Conservation (phyloP, 2,888 invertebrate species). For the Lepidocyrtoides sp. region DNA sequence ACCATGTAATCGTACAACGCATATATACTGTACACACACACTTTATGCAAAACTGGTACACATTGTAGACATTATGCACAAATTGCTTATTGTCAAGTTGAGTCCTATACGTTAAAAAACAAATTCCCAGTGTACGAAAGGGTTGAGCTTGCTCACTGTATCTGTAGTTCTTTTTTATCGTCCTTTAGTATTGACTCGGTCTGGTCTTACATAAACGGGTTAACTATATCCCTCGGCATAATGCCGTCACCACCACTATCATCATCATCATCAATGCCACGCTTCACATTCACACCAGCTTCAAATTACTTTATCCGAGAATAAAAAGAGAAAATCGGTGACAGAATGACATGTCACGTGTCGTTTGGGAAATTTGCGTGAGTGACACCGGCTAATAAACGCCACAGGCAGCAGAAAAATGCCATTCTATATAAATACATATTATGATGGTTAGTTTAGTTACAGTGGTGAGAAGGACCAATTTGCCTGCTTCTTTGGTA, state of each 20-base stretch:
- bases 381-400: constrained; percentile 84
- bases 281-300: constrained; percentile 40
- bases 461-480: constrained; percentile 47
- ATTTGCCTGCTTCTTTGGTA: constrained; percentile 12
- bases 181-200: neutral
- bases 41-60: constrained; percentile 14
- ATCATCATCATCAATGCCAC: constrained; percentile 28
- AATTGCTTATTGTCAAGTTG: constrained; percentile 63
- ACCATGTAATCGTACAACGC: constrained; percentile 15
- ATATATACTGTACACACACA: neutral
- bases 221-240: constrained; percentile 42
- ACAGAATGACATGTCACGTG: constrained; percentile 82
- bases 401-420: constrained; percentile 43
- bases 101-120: constrained; percentile 7
- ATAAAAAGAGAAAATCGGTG: constrained; percentile 45
- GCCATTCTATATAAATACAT: constrained; percentile 72
- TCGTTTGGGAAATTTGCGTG: constrained; percentile 75
- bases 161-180: too few species aligned
- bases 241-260: neutral
- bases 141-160: neutral
- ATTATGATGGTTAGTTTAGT: constrained; percentile 61
- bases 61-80: constrained; percentile 51
- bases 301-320: constrained; percentile 60
- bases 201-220: constrained; percentile 2
- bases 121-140: constrained; percentile 1